Conservation (phyloP, 2,888 invertebrate species). For the Acrobeloides nanus region DNA sequence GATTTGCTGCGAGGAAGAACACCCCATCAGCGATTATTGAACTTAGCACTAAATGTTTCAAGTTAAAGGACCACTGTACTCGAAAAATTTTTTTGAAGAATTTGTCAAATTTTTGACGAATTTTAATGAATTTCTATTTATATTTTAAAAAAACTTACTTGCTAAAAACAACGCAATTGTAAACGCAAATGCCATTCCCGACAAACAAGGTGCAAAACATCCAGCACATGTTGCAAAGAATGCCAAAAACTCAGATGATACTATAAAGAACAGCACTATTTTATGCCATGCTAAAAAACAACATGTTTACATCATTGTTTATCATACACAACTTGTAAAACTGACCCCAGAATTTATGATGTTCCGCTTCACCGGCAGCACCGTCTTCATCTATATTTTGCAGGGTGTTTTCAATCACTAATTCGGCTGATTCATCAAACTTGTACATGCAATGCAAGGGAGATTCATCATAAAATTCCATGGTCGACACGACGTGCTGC, state of each 20-base stretch:
- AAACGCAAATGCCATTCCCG: conserved; percentile 44
- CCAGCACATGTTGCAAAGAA: conserved; percentile 49
- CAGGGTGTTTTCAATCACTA: conserved; percentile 50
- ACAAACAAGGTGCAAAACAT: conserved; percentile 47
- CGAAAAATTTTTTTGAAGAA: background rate
- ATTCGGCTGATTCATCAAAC: conserved; percentile 50
- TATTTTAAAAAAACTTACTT: conserved; percentile 34
- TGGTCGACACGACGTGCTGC: conserved; percentile 47
- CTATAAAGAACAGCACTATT: conserved; percentile 50
- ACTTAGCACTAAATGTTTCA: conserved; percentile 35
- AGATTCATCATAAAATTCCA: conserved; percentile 51
- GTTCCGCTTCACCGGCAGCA: conserved; percentile 51
- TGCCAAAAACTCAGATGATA: conserved; percentile 41
- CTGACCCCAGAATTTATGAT: conserved; percentile 48
- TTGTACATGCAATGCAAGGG: conserved; percentile 51
- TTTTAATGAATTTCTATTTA: no score
- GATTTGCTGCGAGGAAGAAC: conserved; percentile 50
- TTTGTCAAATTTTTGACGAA: no score
- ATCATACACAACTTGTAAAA: background rate
- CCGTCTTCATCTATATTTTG: conserved; percentile 51
- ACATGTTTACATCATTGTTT: conserved; percentile 4
- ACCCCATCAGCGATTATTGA: conserved; percentile 49
- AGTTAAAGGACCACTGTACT: background rate
- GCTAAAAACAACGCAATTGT: conserved; percentile 48
- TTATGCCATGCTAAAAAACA: conserved; percentile 46